Evolutionary conservation across 1,140 invertebrate species (phyloP).

Genomic region (Battus philenor): DNA sequence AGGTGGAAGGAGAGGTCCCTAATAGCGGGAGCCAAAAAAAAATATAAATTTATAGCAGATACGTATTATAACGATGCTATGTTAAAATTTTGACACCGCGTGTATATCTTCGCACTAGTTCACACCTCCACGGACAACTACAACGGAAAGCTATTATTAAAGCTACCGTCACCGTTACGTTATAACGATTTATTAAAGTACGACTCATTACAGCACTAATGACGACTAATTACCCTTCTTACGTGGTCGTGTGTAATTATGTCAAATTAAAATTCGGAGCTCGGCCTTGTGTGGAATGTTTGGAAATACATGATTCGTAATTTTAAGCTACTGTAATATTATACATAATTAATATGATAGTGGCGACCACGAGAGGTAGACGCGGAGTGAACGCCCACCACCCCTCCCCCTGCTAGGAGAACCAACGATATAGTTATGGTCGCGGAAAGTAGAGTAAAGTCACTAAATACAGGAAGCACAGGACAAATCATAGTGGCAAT

Average conservation of each 20-base stretch:
- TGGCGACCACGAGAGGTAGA: too few species aligned
- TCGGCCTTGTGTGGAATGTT: conserved; percentile 4
- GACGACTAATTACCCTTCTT: conserved; percentile 11
- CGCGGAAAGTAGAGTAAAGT: too few species aligned
- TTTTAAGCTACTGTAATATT: not conserved
- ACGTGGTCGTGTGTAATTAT: conserved; percentile 1
- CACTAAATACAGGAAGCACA: too few species aligned
- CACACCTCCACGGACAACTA: not conserved
- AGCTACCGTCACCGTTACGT: conserved; percentile 1
- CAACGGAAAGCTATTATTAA: conserved; percentile 8
- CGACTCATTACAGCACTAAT: conserved; percentile 4
- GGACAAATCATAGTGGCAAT: too few species aligned
- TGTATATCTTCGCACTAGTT: conserved; percentile 1
- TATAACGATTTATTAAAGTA: conserved; percentile 9
- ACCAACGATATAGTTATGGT: too few species aligned
- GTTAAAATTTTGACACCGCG: too few species aligned
- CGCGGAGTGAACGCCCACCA: too few species aligned
- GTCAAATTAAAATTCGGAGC: conserved; percentile 4
- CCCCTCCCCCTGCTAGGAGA: too few species aligned
- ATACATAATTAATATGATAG: conserved; percentile 10
- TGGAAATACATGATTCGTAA: conserved; percentile 5
- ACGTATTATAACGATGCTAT: too few species aligned
- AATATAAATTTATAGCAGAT: too few species aligned
- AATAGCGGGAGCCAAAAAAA: too few species aligned
- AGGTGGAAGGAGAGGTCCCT: too few species aligned